These are phyloP conservation scores for Heterodera carotae DNA, from an alignment of 1,140 invertebrate species.

Conservation along the genomic window DNA sequence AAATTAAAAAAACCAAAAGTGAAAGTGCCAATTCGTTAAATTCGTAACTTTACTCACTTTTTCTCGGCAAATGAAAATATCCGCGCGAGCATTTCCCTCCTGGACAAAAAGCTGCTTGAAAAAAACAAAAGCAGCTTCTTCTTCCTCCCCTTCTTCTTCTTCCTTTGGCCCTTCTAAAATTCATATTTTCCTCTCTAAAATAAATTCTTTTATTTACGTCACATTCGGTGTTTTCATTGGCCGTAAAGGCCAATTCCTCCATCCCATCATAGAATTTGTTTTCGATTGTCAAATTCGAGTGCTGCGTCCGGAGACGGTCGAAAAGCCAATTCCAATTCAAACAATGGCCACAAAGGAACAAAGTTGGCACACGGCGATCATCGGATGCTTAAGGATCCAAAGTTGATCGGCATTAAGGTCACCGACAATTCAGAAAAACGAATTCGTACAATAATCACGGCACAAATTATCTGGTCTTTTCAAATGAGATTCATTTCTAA, in stretches of 20 bases:
- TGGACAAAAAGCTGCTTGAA: not conserved
- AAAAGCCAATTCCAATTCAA: slow-evolving; percentile 15
- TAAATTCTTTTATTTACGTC: not conserved
- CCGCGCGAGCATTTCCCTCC: not conserved
- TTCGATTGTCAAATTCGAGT: not conserved
- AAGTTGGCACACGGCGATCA: slow-evolving; percentile 21
- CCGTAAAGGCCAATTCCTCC: not conserved
- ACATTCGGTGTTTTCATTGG: not conserved
- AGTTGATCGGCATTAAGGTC: not conserved
- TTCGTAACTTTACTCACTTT: no score
- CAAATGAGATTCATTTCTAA: not conserved
- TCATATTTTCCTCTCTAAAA: not conserved
- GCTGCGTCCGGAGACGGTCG: not conserved
- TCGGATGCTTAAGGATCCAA: not conserved
- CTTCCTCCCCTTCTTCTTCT: no score
- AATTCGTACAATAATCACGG: no score
- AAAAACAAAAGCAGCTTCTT: slow-evolving; percentile 16
- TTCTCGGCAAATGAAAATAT: not conserved
- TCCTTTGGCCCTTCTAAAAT: slow-evolving; percentile 1
- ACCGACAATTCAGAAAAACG: no score
- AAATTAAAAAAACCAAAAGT: not conserved
- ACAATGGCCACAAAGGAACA: slow-evolving; percentile 33
- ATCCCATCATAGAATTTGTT: not conserved
- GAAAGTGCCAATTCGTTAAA: no score
- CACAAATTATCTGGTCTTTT: no score